Conservation (phyloP, 2,113 vertebrate genomes). For the Carettochelys insculpta region DNA sequence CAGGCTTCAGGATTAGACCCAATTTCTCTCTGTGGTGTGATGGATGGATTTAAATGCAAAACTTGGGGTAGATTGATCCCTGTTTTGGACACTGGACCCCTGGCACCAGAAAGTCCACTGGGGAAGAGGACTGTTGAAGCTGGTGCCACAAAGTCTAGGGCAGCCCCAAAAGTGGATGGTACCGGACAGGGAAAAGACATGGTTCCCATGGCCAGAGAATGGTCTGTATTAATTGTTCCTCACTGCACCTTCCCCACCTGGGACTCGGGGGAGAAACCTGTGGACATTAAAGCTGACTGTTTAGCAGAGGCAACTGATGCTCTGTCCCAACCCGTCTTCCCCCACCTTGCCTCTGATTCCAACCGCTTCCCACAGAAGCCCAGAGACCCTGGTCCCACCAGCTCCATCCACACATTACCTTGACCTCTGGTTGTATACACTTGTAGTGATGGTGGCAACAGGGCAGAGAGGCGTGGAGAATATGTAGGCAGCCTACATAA, state of each 20-base stretch:
- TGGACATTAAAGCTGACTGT: neutral
- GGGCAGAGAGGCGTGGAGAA: rapidly evolving
- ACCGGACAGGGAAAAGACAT: neutral
- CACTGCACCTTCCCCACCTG: neutral
- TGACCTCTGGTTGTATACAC: neutral
- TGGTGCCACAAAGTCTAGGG: neutral
- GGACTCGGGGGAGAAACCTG: neutral
- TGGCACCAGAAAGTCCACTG: neutral
- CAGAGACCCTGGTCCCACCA: too few relatives aligned
- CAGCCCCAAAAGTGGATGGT: neutral
- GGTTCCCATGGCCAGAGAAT: neutral
- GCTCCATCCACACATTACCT: too few relatives aligned
- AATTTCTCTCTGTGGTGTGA: neutral
- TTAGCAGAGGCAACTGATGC: too few relatives aligned
- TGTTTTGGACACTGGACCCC: neutral
- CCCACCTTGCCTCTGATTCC: too few relatives aligned
- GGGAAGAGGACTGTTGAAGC: neutral
- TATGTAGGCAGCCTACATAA: neutral
- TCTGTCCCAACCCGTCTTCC: too few relatives aligned
- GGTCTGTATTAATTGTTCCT: neutral
- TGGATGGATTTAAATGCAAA: neutral
- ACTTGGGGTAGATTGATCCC: neutral
- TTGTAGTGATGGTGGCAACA: neutral
- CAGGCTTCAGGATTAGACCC: neutral
- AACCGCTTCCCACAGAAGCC: too few relatives aligned